Conservation (phyloP, 1,140 invertebrate species). For the Monomorium pharaonis region DNA sequence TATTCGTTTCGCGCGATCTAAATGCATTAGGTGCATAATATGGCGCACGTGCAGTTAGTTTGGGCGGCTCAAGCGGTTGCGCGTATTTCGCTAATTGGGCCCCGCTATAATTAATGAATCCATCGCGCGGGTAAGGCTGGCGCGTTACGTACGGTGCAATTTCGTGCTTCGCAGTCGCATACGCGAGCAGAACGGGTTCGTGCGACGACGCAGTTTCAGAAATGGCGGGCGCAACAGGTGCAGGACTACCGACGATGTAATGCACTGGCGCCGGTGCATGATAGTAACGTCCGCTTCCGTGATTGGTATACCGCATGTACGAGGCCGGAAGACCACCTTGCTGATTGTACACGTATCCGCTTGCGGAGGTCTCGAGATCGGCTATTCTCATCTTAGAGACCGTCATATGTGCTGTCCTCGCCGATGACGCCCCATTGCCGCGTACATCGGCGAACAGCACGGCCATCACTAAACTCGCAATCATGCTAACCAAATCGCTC, state of each 20-base stretch:
- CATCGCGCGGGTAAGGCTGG: conserved; percentile 38
- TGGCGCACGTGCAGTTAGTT: conserved; percentile 39
- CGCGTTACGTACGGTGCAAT: conserved; percentile 26
- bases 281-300: conserved; percentile 74
- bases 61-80: background rate
- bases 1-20: background rate
- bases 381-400: conserved; percentile 78
- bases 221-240: conserved; percentile 73
- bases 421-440: conserved; percentile 20
- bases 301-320: conserved; percentile 81
- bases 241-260: conserved; percentile 66
- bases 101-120: conserved; percentile 49
- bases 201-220: conserved; percentile 56
- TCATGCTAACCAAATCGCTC: conserved; percentile 22
- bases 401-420: conserved; percentile 70
- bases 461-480: conserved; percentile 16
- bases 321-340: conserved; percentile 77
- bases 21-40: conserved; percentile 44
- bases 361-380: conserved; percentile 79
- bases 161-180: conserved; percentile 40
- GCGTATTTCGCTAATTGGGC: conserved; percentile 35
- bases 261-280: conserved; percentile 71
- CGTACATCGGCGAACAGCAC: background rate
- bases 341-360: conserved; percentile 80
- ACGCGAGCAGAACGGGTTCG: conserved; percentile 48